Evolutionary conservation across 2,113 vertebrate species (phyloP).

Genomic region (Gadus chalcogrammus): DNA sequence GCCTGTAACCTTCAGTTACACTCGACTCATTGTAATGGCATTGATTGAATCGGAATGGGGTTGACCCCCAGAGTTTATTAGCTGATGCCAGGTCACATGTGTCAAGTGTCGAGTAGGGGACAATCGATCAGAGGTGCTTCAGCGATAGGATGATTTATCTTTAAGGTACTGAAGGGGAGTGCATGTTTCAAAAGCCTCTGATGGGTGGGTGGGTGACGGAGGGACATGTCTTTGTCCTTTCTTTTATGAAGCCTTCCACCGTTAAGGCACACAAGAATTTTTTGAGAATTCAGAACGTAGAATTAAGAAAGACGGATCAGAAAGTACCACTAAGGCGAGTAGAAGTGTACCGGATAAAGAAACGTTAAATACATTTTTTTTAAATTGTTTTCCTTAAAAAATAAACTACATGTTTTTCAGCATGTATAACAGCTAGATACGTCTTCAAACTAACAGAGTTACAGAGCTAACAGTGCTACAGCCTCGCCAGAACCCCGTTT

Average conservation of each 20-base stretch:
- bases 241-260: background rate
- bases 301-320: too few relatives aligned
- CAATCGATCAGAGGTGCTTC: conserved; percentile 42
- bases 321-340: too few relatives aligned
- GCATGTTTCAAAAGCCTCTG: background rate
- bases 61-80: conserved; percentile 45
- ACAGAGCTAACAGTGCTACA: too few relatives aligned
- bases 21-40: conserved; percentile 30
- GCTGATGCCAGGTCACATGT: conserved; percentile 28
- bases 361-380: too few relatives aligned
- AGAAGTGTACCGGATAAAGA: too few relatives aligned
- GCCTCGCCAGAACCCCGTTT: too few relatives aligned
- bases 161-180: background rate
- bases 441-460: too few relatives aligned
- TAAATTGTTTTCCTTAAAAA: too few relatives aligned
- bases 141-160: conserved; percentile 46
- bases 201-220: background rate
- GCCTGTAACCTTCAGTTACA: conserved; percentile 20
- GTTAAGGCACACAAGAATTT: too few relatives aligned
- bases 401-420: too few relatives aligned
- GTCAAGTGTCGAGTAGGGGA: conserved; percentile 45
- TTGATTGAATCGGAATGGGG: conserved; percentile 43
- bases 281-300: too few relatives aligned
- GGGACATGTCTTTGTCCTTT: background rate
- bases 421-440: too few relatives aligned